Base-by-base conservation (phyloP, 2,113 vertebrate genomes). In the Mesembrinibis cayennensis region DNA sequence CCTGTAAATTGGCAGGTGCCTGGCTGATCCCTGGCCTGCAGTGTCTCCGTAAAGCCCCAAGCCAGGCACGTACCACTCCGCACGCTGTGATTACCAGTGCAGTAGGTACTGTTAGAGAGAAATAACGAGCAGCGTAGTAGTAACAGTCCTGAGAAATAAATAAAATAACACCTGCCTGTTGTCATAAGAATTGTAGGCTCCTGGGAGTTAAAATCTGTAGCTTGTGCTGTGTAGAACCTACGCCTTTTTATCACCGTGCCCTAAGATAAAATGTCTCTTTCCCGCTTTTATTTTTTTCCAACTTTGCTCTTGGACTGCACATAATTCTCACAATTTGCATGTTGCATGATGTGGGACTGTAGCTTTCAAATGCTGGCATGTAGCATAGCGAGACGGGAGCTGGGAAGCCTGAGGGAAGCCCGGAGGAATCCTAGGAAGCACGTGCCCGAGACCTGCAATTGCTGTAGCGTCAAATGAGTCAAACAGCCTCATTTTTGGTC, bases 391-490 rank as follows among this genome's bases (percentile, higher is more conserved):
- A 50, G 38, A 11, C 36, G 11, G 63, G 29, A 70, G 66, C 66
- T 66, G 10, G 2, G 16, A 58, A 44, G 32, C 61, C 27, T 22
- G 2, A 34, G 45, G 38, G 70, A 74, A 52, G 27, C 32, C 36
- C 0, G 1, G 71, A 45, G 62, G 23, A 59, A 18, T 27, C 38
- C 23, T 6, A 29, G 82, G 44, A 44, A 29, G 44, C 27, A 7
- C 2, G 0, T 17, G 52, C 38, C 20, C 1, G 1, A 45, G 67
- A 65, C 16, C 29, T 7, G 9, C 34, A 34, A 23, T 34, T 50
- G 34, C 21, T 53, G 11, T 13, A 16, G 40, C 7, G 19, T 53
- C 38, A 52, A 44, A 22, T 18, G 65, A 70, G 47, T 50, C 67
- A 36, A 5, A 29, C 20, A 20, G 44, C n/a, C 52, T n/a, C 9